A percentile compares a stretch with the other conserved stretches of the same genome.
Conservation (phyloP, 2,113 vertebrate genomes). For the Vulpes lagopus region DNA sequence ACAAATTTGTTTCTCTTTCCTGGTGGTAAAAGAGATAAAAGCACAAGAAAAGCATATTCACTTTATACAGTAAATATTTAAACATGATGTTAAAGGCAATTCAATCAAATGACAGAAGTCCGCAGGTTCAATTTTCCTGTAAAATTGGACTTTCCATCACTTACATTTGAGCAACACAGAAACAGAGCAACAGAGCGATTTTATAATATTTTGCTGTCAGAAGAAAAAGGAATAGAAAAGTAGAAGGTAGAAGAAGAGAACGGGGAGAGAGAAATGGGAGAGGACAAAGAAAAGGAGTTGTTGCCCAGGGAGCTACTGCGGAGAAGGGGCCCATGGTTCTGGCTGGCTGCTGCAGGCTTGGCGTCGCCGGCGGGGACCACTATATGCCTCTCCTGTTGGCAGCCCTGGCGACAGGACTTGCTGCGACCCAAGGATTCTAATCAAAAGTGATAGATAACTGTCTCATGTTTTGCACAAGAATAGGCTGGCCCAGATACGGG, state of each 20-base stretch:
- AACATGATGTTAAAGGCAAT: not conserved
- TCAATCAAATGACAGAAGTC: not conserved
- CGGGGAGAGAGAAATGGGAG: not conserved
- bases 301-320: not conserved
- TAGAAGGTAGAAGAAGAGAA: not conserved
- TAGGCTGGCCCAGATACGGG: not conserved
- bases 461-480: not conserved
- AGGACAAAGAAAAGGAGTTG: too few relatives aligned
- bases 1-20: not conserved
- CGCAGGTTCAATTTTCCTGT: not conserved
- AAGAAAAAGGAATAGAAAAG: not conserved
- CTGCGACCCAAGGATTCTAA: not conserved
- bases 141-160: not conserved
- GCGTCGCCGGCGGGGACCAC: accelerated
- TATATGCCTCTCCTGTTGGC: not conserved
- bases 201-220: not conserved
- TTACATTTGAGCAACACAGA: not conserved
- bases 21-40: not conserved
- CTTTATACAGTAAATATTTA: not conserved
- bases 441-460: not conserved
- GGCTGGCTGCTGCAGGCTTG: not conserved
- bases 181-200: not conserved
- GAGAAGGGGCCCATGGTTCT: not conserved
- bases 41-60: not conserved
- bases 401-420: not conserved